These are phyloP conservation scores for Cherax quadricarinatus DNA, from an alignment of 1,140 invertebrate species.

Conservation along the genomic window DNA sequence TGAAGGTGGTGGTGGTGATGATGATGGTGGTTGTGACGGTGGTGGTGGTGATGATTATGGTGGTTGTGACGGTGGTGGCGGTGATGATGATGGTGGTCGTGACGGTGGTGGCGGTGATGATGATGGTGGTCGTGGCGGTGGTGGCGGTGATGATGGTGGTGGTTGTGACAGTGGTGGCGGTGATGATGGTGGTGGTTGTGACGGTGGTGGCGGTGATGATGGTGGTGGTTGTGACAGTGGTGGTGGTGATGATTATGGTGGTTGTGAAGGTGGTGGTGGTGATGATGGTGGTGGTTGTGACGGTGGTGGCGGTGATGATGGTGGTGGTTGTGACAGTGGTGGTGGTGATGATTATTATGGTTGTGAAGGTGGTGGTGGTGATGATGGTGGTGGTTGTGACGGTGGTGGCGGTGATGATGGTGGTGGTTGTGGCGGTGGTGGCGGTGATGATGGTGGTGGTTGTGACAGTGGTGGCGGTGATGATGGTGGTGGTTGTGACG, in stretches of 20 bases:
- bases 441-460: not conserved
- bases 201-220: not conserved
- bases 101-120: not conserved
- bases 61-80: too few relatives aligned
- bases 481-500: too few relatives aligned
- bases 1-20: not conserved
- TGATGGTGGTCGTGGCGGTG: not conserved
- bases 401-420: not conserved
- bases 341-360: too few relatives aligned
- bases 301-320: too few relatives aligned
- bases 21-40: not conserved
- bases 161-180: too few relatives aligned
- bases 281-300: not conserved
- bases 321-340: not conserved
- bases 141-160: not conserved
- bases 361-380: not conserved
- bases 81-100: not conserved
- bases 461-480: too few relatives aligned
- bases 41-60: too few relatives aligned
- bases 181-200: too few relatives aligned
- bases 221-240: not conserved
- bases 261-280: not conserved
- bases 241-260: not conserved
- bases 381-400: not conserved
- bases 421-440: not conserved